phyloP scores from a whole-genome alignment of 1,140 invertebrate species.

The Acromyrmex heyeri region DNA sequence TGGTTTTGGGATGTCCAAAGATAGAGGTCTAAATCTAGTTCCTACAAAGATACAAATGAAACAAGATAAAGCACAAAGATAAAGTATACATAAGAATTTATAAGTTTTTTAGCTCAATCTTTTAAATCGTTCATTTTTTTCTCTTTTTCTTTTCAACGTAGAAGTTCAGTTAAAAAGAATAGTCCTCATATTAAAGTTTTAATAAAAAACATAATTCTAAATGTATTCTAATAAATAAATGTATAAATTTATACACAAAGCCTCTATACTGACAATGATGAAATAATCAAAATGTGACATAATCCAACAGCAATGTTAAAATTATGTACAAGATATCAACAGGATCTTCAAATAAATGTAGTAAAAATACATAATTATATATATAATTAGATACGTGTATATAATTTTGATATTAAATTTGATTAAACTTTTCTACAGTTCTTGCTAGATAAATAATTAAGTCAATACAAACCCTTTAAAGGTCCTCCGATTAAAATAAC shows the following conservation, averaged over 20 bases:
- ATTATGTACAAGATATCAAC: not conserved
- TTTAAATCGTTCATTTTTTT: too few relatives aligned
- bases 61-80: conserved; percentile 16
- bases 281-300: not conserved
- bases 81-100: not conserved
- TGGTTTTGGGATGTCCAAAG: conserved; percentile 98
- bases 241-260: not conserved
- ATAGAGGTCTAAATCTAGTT: conserved; percentile 98
- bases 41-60: conserved; percentile 87
- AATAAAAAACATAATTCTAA: not conserved
- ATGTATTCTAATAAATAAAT: not conserved
- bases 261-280: not conserved
- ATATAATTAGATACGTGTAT: not conserved
- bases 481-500: conserved; percentile 74
- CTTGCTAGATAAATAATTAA: conserved; percentile 4
- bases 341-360: not conserved
- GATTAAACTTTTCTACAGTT: not conserved
- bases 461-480: conserved; percentile 65
- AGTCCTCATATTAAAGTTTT: not conserved
- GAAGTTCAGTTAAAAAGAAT: too few relatives aligned
- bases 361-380: not conserved
- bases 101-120: too few relatives aligned
- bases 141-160: too few relatives aligned
- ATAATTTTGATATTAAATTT: not conserved
- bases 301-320: not conserved